Evolutionary conservation across 2,797 vertebrate genomes (phyloP).

Genomic region (Pangasius krempfi): DNA sequence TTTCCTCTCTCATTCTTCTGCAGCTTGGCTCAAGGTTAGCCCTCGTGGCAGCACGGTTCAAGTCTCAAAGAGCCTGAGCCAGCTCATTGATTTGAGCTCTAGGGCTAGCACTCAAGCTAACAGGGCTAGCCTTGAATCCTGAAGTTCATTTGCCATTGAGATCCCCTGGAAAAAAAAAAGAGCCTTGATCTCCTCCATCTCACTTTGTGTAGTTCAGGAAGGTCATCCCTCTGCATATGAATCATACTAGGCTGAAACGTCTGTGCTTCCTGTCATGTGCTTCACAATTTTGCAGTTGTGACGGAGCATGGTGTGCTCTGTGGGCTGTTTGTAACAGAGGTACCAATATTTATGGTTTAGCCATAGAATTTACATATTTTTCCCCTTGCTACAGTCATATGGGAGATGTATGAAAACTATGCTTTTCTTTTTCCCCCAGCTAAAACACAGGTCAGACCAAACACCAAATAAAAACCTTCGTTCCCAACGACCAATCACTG

Average conservation of each 20-base stretch:
- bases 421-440: background rate
- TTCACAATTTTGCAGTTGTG: background rate
- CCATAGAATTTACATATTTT: background rate
- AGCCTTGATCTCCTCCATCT: slow-evolving; percentile 36
- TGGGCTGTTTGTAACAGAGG: background rate
- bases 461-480: background rate
- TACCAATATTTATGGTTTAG: background rate
- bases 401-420: background rate
- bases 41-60: slow-evolving; percentile 55
- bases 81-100: slow-evolving; percentile 69
- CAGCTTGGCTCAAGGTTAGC: slow-evolving; percentile 65
- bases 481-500: background rate
- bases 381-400: background rate
- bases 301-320: background rate
- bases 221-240: background rate
- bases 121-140: slow-evolving; percentile 62
- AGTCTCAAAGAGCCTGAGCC: slow-evolving; percentile 60
- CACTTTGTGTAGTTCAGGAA: background rate
- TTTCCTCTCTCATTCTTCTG: slow-evolving; percentile 52
- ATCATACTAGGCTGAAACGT: background rate
- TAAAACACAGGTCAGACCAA: background rate
- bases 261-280: background rate
- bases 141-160: slow-evolving; percentile 55
- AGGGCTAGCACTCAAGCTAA: slow-evolving; percentile 62
- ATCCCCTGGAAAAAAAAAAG: slow-evolving; percentile 51